Evolutionary conservation across 2,888 invertebrate species (phyloP), one percentile per base, ranked within the genome.

Genomic region (Andrena bucephala): DNA sequence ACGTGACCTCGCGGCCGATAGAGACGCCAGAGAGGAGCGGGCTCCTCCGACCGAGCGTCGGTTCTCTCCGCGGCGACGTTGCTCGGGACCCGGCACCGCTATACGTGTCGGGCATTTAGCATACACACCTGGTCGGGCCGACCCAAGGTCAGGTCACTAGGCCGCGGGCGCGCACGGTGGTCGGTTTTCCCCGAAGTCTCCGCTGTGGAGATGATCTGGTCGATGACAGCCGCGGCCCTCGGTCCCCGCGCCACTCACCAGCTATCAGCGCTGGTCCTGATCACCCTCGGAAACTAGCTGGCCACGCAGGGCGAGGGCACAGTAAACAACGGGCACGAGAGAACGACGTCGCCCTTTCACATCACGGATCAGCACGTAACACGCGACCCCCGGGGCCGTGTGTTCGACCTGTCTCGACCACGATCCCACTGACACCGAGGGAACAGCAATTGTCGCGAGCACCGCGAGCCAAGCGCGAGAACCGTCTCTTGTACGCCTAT

Each of bases 101-200:
- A 33, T 54, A 60, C 20, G n/a, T 78, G 50, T 2, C 16, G 48
- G 68, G 63, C 70, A 72, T 83, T 77, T 83, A 77, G 88, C 90
- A 89, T 78, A 92, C 93, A 90, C 81, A 93, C 93, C 92, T 92
- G 92, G 91, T 92, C 91, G 85, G 90, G 86, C 90, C 89, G 92
- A 91, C 90, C 92, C 93, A 93, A 93, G 93, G 93, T 93, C 93
- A 92, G 92, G 92, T 93, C 91, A 93, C 89, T 92, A 91, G 92
- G 92, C 92, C 92, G 91, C 83, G 83, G 68, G 84, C 77, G 72
- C 79, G 69, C 81, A 85, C 81, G 67, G 60, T 77, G 82, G 71
- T 74, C 57, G 66, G 66, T 72, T 60, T 65, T 77, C 69, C 79
- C 69, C 70, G 42, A 52, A 20, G 36, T 59, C 31, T 76, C 20